Conservation (phyloP, 2,888 invertebrate genomes). For the Corbicula japonica region DNA sequence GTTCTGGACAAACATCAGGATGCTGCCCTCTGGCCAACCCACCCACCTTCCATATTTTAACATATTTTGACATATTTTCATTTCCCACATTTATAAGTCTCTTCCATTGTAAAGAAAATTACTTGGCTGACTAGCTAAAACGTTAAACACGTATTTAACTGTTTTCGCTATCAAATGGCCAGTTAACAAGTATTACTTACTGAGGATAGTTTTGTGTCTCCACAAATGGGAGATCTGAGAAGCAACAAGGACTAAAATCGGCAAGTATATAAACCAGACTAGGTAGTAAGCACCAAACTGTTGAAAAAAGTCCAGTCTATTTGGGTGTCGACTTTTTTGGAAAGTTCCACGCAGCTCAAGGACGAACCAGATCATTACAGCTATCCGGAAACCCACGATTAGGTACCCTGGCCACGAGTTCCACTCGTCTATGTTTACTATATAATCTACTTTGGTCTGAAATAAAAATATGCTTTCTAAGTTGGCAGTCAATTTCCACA, state of each 20-base stretch:
- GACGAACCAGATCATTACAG: conserved; percentile 96
- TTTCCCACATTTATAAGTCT: too few relatives aligned
- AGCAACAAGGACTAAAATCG: conserved; percentile 96
- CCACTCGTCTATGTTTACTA: conserved; percentile 98
- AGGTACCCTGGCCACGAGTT: conserved; percentile 99
- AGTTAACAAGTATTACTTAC: too few relatives aligned
- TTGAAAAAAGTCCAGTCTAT: conserved; percentile 96
- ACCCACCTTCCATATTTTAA: too few relatives aligned
- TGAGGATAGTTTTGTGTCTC: conserved; percentile 97
- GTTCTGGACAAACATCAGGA: too few relatives aligned
- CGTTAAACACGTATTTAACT: too few relatives aligned
- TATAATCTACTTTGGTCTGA: conserved; percentile 97
- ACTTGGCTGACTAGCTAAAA: too few relatives aligned
- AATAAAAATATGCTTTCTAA: too few relatives aligned
- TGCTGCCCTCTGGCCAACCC: too few relatives aligned
- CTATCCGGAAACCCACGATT: conserved; percentile 93
- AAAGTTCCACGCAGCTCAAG: conserved; percentile 91
- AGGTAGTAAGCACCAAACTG: conserved; percentile 99
- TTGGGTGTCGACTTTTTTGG: conserved; percentile 91
- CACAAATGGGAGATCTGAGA: conserved; percentile 97
- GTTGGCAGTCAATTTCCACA: too few relatives aligned
- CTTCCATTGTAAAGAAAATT: too few relatives aligned
- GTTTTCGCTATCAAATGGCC: too few relatives aligned
- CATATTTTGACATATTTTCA: too few relatives aligned
- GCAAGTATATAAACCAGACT: conserved; percentile 99